Percentiles rank a stretch among this genome's conserved stretches.
Conservation (phyloP, 2,113 vertebrate species). For the Myiozetetes cayanensis region DNA sequence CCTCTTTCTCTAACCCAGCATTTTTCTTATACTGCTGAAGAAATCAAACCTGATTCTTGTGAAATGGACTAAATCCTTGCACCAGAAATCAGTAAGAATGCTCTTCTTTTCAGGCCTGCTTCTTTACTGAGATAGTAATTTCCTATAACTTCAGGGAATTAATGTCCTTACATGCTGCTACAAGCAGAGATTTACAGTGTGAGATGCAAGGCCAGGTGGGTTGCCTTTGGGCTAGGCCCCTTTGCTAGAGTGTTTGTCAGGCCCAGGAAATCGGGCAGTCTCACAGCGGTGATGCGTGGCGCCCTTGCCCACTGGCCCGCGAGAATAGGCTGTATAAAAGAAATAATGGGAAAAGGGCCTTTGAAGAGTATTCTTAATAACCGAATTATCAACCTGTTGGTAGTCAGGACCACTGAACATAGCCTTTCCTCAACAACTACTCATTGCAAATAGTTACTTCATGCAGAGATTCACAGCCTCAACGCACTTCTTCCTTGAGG, state of each 20-base stretch:
- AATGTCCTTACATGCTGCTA: background rate
- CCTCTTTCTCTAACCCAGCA: background rate
- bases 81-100: background rate
- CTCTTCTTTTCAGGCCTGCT: background rate
- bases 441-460: background rate
- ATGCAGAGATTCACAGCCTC: background rate
- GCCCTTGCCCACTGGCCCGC: too few species aligned
- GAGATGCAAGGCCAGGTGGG: too few species aligned
- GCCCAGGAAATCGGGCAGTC: too few species aligned
- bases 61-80: background rate
- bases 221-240: too few species aligned
- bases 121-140: background rate
- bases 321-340: too few species aligned
- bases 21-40: background rate
- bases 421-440: background rate
- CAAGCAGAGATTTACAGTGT: background rate
- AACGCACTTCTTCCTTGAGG: background rate
- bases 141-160: background rate
- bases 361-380: background rate
- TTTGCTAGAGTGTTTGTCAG: too few species aligned
- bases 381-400: background rate
- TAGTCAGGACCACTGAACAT: background rate
- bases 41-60: background rate
- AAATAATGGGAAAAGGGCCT: background rate
- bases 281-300: too few species aligned